phyloP scores from a whole-genome alignment of 2,797 vertebrate species.

The Myiotriccus ornatus region DNA sequence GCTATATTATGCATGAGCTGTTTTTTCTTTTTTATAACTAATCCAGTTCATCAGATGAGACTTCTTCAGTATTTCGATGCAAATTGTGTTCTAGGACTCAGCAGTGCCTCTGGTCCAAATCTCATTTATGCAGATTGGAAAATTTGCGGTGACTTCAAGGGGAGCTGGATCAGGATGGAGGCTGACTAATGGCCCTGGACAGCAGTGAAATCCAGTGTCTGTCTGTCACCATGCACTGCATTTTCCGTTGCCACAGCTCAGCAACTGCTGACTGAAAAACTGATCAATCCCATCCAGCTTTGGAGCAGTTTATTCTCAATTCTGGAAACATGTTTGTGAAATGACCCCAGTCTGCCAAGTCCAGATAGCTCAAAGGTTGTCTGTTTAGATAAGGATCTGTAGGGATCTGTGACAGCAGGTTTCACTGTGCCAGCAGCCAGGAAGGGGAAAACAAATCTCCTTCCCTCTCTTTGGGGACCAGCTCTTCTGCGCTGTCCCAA shows the following conservation, averaged over 20 bases:
- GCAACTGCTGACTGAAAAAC: neutral
- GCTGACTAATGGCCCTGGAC: conserved; percentile 12
- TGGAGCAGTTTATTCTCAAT: neutral
- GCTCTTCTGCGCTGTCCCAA: neutral
- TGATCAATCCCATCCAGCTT: neutral
- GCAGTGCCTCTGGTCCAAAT: neutral
- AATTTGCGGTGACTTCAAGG: neutral
- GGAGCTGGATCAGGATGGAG: neutral
- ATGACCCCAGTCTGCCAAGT: neutral
- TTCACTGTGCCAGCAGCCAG: neutral
- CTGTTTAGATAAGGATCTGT: neutral
- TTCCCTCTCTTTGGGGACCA: neutral
- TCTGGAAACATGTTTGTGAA: neutral
- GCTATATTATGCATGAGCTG: neutral
- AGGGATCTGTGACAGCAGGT: neutral
- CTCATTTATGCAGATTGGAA: conserved; percentile 23
- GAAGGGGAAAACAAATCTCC: neutral
- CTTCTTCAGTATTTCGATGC: neutral
- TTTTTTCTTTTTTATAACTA: conserved; percentile 17
- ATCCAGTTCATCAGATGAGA: neutral
- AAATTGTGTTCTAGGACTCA: neutral
- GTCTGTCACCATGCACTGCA: neutral
- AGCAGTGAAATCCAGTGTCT: conserved; percentile 1
- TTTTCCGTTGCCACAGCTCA: neutral
- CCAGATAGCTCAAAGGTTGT: conserved; percentile 7